Conservation (phyloP, 1,140 invertebrate species). For the Sinella curviseta region DNA sequence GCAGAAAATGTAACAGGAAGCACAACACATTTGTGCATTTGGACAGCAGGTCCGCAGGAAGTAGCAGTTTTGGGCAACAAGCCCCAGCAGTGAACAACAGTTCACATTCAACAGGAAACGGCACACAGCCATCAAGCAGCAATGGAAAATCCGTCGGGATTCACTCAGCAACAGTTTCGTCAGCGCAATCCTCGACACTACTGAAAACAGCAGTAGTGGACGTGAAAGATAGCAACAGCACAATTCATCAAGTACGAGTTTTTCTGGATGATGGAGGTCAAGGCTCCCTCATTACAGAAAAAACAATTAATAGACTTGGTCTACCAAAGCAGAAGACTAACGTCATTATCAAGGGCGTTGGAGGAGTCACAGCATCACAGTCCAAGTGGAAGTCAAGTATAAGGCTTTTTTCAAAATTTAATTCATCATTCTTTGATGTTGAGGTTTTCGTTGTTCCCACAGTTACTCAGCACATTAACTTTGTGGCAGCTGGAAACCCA, state of each 20-base stretch:
- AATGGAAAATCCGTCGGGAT: neutral
- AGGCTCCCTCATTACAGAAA: neutral
- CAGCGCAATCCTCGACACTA: neutral
- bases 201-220: neutral
- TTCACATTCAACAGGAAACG: neutral
- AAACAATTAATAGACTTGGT: too few relatives aligned
- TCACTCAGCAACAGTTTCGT: neutral
- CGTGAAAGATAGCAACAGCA: neutral
- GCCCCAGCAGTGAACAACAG: too few relatives aligned
- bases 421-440: neutral
- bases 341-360: neutral
- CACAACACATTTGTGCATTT: conserved; percentile 2
- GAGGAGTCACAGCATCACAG: neutral
- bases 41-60: too few relatives aligned
- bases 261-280: neutral
- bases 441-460: neutral
- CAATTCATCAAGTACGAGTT: neutral
- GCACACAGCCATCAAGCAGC: neutral
- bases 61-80: too few relatives aligned
- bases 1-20: neutral
- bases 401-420: neutral
- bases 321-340: neutral
- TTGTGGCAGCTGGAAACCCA: neutral
- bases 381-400: neutral
- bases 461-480: neutral